Evolutionary conservation across 2,797 vertebrate genomes (phyloP).

Genomic region (Oreortyx pictus): DNA sequence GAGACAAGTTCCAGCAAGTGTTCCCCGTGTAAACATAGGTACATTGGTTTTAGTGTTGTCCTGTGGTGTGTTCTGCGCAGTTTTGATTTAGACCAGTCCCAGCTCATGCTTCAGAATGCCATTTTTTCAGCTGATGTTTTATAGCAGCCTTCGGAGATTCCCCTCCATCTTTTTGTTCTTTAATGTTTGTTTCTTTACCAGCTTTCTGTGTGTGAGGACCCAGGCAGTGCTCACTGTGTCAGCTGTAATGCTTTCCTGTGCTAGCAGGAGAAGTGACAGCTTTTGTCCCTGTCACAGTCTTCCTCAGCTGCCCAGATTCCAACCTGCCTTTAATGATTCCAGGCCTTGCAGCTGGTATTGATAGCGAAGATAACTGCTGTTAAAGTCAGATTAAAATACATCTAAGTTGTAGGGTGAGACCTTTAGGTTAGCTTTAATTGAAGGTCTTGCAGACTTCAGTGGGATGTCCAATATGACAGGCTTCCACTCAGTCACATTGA

Average conservation of each 20-base stretch:
- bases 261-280: not conserved
- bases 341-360: conserved; percentile 2
- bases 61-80: not conserved
- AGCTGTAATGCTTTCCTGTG: not conserved
- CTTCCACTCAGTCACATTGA: conserved; percentile 49
- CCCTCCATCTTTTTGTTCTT: not conserved
- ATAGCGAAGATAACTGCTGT: conserved; percentile 54
- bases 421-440: conserved; percentile 41
- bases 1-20: not conserved
- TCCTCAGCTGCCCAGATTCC: conserved; percentile 20
- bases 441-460: not conserved
- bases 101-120: not conserved
- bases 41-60: not conserved
- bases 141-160: not conserved
- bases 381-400: conserved; percentile 54
- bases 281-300: conserved; percentile 42
- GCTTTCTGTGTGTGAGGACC: not conserved
- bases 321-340: conserved; percentile 56
- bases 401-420: conserved; percentile 35
- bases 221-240: not conserved
- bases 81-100: not conserved
- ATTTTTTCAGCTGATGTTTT: not conserved
- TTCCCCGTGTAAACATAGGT: not conserved
- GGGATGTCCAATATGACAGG: conserved; percentile 26
- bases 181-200: not conserved